Percentiles rank a stretch among this genome's conserved stretches.
Evolutionary conservation across 2,113 vertebrate species (phyloP).

Genomic region (Nymphicus hollandicus): DNA sequence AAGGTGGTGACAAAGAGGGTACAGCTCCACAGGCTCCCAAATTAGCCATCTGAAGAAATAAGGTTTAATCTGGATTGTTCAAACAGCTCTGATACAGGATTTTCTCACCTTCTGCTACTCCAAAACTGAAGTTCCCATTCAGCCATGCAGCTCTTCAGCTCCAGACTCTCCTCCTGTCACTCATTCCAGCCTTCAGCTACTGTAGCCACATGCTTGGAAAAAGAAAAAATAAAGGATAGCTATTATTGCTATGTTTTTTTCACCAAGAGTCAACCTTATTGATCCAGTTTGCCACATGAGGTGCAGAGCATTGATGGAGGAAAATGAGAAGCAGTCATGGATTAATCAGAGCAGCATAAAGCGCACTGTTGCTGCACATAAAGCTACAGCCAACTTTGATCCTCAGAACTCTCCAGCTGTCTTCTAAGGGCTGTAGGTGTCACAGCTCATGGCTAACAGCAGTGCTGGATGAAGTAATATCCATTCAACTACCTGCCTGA

Average conservation of each 20-base stretch:
- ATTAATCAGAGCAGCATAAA: neutral
- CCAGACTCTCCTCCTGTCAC: neutral
- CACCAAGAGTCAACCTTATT: neutral
- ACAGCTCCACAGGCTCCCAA: fast-evolving
- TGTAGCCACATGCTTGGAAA: neutral
- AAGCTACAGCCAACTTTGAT: neutral
- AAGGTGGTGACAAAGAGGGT: neutral
- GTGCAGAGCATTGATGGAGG: neutral
- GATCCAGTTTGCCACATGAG: neutral
- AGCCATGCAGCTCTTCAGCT: neutral
- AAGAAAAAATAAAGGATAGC: neutral
- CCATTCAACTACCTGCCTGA: neutral
- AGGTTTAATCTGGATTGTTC: neutral
- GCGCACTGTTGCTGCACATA: neutral
- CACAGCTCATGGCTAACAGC: neutral
- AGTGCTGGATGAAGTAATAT: neutral
- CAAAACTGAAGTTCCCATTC: neutral
- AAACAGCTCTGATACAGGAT: neutral
- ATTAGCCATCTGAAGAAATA: neutral
- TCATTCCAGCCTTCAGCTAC: neutral
- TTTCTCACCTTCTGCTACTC: neutral
- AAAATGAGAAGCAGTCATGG: neutral
- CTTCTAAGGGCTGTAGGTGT: neutral
- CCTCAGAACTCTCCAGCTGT: neutral
- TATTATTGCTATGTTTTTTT: neutral